phyloP scores from a whole-genome alignment of 1,140 invertebrate species.

The Formica selysi region DNA sequence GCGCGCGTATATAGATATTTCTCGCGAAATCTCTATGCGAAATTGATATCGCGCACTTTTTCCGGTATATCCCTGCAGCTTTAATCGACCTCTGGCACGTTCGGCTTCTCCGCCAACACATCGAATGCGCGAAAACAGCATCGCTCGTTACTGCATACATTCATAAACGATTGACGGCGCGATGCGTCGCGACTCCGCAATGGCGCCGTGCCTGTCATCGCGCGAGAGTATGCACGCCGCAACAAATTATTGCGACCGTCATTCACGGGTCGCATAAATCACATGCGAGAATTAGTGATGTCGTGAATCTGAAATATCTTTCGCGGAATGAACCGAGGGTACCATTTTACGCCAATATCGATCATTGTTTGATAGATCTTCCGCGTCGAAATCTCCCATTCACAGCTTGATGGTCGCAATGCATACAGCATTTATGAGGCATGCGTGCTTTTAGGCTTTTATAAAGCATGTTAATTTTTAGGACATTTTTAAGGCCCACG shows the following conservation, averaged over 20 bases:
- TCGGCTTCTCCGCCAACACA: background rate
- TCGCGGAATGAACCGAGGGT: constrained; percentile 30
- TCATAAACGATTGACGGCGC: constrained; percentile 48
- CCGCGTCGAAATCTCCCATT: background rate
- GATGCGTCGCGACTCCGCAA: constrained; percentile 34
- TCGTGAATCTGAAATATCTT: constrained; percentile 51
- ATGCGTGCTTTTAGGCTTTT: background rate
- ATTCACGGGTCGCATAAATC: constrained; percentile 56
- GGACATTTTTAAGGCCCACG: no score
- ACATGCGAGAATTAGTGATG: constrained; percentile 39
- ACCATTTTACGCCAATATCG: constrained; percentile 41
- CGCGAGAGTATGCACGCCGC: constrained; percentile 11
- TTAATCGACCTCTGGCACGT: background rate
- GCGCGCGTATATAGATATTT: background rate
- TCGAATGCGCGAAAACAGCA: constrained; percentile 11
- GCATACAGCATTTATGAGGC: background rate
- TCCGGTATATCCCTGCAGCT: constrained; percentile 13
- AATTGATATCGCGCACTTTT: constrained; percentile 32
- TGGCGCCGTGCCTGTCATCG: constrained; percentile 45
- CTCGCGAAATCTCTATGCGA: background rate
- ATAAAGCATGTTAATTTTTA: no score
- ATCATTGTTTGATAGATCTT: constrained; percentile 1
- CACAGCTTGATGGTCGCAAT: background rate
- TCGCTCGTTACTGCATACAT: constrained; percentile 11
- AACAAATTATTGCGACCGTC: constrained; percentile 63